These are phyloP conservation scores for Hyperopisus bebe DNA, from an alignment of 2,113 vertebrate species.

Conservation along the genomic window DNA sequence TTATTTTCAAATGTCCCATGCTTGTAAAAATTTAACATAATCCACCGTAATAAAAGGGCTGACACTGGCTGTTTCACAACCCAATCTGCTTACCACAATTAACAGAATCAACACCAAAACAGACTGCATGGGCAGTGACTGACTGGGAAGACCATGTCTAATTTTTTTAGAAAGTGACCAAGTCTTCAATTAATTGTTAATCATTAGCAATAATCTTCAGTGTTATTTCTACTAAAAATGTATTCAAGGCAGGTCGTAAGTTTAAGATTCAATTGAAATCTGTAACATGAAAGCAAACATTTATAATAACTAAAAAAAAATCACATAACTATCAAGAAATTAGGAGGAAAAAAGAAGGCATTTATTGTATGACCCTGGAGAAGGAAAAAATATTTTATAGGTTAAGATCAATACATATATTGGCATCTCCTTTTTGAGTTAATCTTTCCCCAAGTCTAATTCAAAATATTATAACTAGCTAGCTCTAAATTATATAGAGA, in stretches of 20 bases:
- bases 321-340: neutral
- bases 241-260: neutral
- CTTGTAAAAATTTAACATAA: neutral
- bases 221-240: neutral
- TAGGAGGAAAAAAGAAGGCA: neutral
- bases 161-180: neutral
- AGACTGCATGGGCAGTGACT: neutral
- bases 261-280: neutral
- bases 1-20: neutral
- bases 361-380: neutral
- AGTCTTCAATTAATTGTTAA: neutral
- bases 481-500: neutral
- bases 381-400: neutral
- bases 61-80: neutral
- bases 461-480: neutral
- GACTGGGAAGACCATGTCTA: neutral
- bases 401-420: neutral
- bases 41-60: constrained; percentile 1
- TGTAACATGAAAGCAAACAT: neutral
- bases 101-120: neutral
- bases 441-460: neutral
- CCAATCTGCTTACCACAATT: neutral
- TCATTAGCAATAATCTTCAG: neutral
- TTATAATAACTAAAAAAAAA: neutral
- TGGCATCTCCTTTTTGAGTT: neutral